Evolutionary conservation across 2,888 invertebrate species (phyloP).

Genomic region (Calliphora vomitoria): DNA sequence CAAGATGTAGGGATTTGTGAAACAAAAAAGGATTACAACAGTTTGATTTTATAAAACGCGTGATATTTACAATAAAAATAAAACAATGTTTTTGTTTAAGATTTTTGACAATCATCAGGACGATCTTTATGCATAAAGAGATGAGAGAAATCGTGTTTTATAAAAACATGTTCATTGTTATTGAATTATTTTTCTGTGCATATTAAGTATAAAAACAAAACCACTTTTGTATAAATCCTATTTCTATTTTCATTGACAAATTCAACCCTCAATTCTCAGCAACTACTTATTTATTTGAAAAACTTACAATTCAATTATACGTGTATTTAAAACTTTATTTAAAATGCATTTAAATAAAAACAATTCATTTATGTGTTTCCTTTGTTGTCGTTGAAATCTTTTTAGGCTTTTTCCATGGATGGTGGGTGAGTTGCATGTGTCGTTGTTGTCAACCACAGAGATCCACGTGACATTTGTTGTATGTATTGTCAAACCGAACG

Average conservation of each 20-base stretch:
- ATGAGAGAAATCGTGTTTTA: conserved; percentile 40
- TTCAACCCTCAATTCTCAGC: conserved; percentile 26
- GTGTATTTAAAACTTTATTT: conserved; percentile 30
- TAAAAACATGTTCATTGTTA: conserved; percentile 35
- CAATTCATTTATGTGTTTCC: conserved; percentile 49
- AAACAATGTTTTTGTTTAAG: conserved; percentile 22
- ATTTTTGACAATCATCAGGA: conserved; percentile 54
- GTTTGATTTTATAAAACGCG: conserved; percentile 67
- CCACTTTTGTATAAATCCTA: conserved; percentile 16
- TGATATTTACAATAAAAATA: conserved; percentile 53
- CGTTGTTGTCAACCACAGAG: conserved; percentile 77
- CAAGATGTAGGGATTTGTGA: conserved; percentile 21
- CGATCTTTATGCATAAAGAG: conserved; percentile 28
- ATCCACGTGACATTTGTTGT: conserved; percentile 74
- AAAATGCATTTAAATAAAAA: conserved; percentile 66
- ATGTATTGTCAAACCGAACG: conserved; percentile 31
- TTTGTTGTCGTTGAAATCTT: conserved; percentile 63
- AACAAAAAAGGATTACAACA: conserved; percentile 63
- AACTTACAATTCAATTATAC: conserved; percentile 65
- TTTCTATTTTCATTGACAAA: conserved; percentile 16
- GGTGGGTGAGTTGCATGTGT: conserved; percentile 69
- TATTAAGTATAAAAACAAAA: background rate
- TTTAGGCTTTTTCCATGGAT: conserved; percentile 18
- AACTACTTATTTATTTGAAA: conserved; percentile 22
- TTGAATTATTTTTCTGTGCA: background rate